A percentile compares a stretch with the other conserved stretches of the same genome.
phyloP scores from a whole-genome alignment of 2,113 vertebrate genomes.

The Amia ocellicauda region DNA sequence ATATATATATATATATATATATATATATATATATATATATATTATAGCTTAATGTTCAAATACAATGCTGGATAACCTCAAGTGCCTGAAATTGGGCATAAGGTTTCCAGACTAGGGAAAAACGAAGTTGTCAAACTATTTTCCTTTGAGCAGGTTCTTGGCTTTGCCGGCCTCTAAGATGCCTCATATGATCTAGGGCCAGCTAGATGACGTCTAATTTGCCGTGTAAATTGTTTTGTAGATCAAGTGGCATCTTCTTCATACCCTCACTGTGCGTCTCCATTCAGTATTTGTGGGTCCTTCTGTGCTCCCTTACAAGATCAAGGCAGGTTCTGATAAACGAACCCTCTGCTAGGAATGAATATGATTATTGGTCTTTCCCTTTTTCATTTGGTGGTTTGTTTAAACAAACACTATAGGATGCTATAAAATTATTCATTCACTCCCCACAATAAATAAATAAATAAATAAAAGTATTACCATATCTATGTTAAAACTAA shows the following conservation, averaged over 20 bases:
- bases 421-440: no score
- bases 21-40: conserved; percentile 12
- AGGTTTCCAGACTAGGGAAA: conserved; percentile 63
- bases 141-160: background rate
- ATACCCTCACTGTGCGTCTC: background rate
- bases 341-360: no score
- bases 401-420: no score
- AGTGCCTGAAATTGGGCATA: conserved; percentile 61
- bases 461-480: background rate
- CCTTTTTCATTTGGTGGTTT: no score
- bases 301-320: no score
- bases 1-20: conserved; percentile 4
- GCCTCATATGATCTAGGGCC: background rate
- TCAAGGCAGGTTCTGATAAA: no score
- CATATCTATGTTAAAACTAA: conserved; percentile 37
- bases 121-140: conserved; percentile 32
- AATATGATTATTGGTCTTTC: no score
- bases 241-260: background rate
- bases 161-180: background rate
- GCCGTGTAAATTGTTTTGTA: no score
- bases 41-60: conserved; percentile 22
- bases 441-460: no score
- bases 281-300: no score
- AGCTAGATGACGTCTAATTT: background rate
- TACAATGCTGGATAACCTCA: conserved; percentile 63